phyloP scores from a whole-genome alignment of 2,797 vertebrate species.

The Halcyon leucocephala region DNA sequence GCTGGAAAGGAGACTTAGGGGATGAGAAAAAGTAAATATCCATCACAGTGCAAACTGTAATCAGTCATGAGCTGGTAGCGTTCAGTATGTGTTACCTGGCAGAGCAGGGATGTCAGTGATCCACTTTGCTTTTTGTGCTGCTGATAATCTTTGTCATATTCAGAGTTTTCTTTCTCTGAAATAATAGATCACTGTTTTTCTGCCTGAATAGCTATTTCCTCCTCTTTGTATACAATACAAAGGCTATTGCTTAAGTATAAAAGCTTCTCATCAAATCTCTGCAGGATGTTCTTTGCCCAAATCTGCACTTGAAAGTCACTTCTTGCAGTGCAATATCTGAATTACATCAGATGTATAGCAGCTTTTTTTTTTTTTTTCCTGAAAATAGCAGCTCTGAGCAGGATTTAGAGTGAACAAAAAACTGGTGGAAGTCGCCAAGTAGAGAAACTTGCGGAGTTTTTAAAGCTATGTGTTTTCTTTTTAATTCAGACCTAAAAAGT shows the following conservation, averaged over 20 bases:
- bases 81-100: background rate
- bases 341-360: background rate
- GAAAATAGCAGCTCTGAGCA: background rate
- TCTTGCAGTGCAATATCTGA: conserved; percentile 2
- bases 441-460: background rate
- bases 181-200: conserved; percentile 33
- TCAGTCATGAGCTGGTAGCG: rapidly evolving
- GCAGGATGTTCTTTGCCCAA: background rate
- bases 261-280: conserved; percentile 49
- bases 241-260: background rate
- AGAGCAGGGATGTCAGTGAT: background rate
- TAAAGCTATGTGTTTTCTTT: background rate
- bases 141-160: background rate
- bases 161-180: background rate
- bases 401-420: background rate
- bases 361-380: background rate
- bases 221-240: conserved; percentile 8
- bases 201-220: conserved; percentile 25
- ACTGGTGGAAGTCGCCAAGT: background rate
- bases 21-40: background rate
- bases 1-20: background rate
- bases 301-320: conserved; percentile 7
- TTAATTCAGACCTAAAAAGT: background rate
- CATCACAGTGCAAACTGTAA: background rate
- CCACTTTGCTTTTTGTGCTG: background rate